Conservation (phyloP, 2,797 vertebrate species). For the Tangara arthus region DNA sequence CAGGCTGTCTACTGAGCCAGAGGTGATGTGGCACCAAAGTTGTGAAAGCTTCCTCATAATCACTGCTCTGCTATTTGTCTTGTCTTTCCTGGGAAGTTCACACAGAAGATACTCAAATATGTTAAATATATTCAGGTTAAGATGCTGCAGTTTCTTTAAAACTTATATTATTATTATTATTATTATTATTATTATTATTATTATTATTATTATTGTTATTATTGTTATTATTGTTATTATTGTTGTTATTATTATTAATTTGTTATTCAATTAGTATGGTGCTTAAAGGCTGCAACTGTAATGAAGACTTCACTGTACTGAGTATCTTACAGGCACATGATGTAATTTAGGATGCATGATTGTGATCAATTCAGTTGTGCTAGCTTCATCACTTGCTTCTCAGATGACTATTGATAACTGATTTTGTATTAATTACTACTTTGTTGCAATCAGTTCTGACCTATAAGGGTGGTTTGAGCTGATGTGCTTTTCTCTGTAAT, state of each 20-base stretch:
- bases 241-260: not conserved
- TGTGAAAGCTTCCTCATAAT: not conserved
- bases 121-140: not conserved
- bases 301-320: not conserved
- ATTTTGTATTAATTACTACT: conserved; percentile 4
- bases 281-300: not conserved
- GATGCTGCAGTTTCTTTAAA: not conserved
- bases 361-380: not conserved
- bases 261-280: not conserved
- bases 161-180: not conserved
- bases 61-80: not conserved
- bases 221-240: not conserved
- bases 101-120: not conserved
- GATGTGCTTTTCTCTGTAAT: not conserved
- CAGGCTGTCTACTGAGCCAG: not conserved
- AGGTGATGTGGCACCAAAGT: not conserved
- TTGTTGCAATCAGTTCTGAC: not conserved
- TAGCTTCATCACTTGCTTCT: not conserved
- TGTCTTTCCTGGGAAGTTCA: not conserved
- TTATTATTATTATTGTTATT: too few species aligned
- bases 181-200: not conserved
- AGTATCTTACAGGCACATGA: not conserved
- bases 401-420: not conserved
- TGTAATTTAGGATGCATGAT: not conserved
- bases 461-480: not conserved